Percentiles rank a stretch among this genome's conserved stretches.
Conservation (phyloP, 2,888 invertebrate genomes). For the Trissoscelio sp. region DNA sequence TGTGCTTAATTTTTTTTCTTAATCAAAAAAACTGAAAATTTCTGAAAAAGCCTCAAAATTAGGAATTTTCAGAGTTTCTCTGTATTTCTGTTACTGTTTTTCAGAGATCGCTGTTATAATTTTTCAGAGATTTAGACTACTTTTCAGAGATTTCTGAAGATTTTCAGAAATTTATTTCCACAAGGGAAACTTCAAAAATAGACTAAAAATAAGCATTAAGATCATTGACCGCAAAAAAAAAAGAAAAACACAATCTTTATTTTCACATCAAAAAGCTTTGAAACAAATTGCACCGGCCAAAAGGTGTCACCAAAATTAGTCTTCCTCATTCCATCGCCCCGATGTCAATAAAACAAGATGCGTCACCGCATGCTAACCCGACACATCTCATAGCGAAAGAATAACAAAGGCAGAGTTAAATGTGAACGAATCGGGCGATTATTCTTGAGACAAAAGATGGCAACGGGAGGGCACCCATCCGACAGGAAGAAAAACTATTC, state of each 20-base stretch:
- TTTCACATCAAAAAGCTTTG: background rate
- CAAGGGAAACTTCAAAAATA: too few species aligned
- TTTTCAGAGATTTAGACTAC: too few species aligned
- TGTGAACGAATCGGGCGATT: conserved; percentile 8
- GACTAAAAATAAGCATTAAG: too few species aligned
- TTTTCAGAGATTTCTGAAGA: too few species aligned
- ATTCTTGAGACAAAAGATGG: conserved; percentile 42
- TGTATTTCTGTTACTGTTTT: too few species aligned
- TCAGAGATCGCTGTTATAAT: too few species aligned
- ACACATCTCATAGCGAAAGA: conserved; percentile 25
- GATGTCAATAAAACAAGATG: background rate
- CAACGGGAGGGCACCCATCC: background rate
- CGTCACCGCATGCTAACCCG: conserved; percentile 4
- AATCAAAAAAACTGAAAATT: too few species aligned
- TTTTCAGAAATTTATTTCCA: too few species aligned
- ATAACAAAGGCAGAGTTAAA: conserved; percentile 13
- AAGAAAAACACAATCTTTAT: background rate
- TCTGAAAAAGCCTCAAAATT: too few species aligned
- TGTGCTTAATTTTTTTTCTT: too few species aligned
- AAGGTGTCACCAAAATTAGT: conserved; percentile 29
- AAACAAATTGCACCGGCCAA: conserved; percentile 2
- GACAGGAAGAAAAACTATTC: conserved; percentile 49
- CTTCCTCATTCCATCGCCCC: conserved; percentile 10
- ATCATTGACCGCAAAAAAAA: background rate
- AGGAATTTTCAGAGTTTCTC: too few species aligned